Conservation (phyloP, 37 sponge, comb jelly and placozoan genomes). For the Haliclona indistincta region DNA sequence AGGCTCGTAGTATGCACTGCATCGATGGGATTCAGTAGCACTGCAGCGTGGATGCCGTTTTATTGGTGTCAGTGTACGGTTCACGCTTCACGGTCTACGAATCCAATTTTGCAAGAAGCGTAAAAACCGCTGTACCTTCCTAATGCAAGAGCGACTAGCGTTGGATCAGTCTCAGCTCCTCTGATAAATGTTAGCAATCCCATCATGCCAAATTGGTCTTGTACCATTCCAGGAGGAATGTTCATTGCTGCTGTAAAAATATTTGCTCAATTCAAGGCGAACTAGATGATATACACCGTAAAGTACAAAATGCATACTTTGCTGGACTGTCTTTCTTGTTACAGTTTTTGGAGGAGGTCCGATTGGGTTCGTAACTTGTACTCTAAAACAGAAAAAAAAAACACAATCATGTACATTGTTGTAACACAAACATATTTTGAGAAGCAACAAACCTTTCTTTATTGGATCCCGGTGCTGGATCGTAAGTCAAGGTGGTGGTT, state of each 20-base stretch:
- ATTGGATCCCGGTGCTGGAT: slow-evolving; percentile 79
- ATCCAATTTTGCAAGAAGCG: too few species aligned
- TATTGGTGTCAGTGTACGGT: too few species aligned
- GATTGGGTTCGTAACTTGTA: slow-evolving; percentile 44
- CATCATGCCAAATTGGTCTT: slow-evolving; percentile 99
- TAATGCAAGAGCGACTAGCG: slow-evolving; percentile 92
- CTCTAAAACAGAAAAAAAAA: neutral
- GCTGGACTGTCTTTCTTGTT: slow-evolving; percentile 43
- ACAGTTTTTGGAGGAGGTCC: slow-evolving; percentile 72
- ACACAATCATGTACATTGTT: neutral
- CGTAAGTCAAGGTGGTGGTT: slow-evolving; percentile 52
- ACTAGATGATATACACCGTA: neutral
- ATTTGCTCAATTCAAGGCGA: neutral
- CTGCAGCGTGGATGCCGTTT: too few species aligned
- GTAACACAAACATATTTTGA: neutral
- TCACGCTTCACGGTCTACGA: too few species aligned
- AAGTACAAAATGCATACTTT: slow-evolving; percentile 28
- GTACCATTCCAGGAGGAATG: slow-evolving; percentile 98
- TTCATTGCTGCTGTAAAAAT: slow-evolving; percentile 49
- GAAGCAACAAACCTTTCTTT: slow-evolving; percentile 69
- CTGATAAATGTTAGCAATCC: slow-evolving; percentile 96
- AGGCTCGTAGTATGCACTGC: too few species aligned
- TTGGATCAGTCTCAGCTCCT: slow-evolving; percentile 95
- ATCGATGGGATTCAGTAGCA: too few species aligned
- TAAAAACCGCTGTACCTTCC: slow-evolving; percentile 89